Percentiles rank a stretch among this genome's conserved stretches.
phyloP scores from a whole-genome alignment of 2,113 vertebrate genomes.

The Chloroceryle aenea region DNA sequence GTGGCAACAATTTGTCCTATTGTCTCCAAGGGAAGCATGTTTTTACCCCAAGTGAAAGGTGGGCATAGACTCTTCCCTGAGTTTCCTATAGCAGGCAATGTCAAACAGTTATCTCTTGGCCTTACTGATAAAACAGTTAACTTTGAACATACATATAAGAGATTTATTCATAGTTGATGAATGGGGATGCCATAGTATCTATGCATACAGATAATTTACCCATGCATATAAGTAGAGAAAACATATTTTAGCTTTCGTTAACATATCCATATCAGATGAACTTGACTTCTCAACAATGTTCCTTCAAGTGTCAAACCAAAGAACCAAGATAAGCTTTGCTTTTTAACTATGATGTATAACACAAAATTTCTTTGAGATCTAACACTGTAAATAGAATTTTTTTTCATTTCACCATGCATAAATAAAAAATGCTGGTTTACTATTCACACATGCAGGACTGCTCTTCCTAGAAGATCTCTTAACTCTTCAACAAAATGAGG shows the following conservation, averaged over 20 bases:
- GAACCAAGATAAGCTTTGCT: background rate
- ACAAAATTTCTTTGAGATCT: background rate
- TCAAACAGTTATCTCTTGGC: background rate
- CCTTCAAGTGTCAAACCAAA: background rate
- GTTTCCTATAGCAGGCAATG: background rate
- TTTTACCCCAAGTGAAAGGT: background rate
- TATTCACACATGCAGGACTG: background rate
- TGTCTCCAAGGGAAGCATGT: background rate
- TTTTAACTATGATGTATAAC: background rate
- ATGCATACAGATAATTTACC: background rate
- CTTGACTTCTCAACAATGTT: background rate
- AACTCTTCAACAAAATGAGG: background rate
- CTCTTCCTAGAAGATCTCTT: background rate
- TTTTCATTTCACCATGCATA: background rate
- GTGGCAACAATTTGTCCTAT: background rate
- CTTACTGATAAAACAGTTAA: background rate
- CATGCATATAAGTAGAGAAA: background rate
- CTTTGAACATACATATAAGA: background rate
- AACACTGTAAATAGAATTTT: background rate
- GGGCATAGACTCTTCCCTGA: background rate
- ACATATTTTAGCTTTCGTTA: background rate
- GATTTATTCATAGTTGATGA: background rate
- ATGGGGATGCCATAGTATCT: background rate
- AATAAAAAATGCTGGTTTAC: background rate
- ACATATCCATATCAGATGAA: background rate